Evolutionary conservation across 1,140 invertebrate species (phyloP).

Genomic region (Drosophila miranda): DNA sequence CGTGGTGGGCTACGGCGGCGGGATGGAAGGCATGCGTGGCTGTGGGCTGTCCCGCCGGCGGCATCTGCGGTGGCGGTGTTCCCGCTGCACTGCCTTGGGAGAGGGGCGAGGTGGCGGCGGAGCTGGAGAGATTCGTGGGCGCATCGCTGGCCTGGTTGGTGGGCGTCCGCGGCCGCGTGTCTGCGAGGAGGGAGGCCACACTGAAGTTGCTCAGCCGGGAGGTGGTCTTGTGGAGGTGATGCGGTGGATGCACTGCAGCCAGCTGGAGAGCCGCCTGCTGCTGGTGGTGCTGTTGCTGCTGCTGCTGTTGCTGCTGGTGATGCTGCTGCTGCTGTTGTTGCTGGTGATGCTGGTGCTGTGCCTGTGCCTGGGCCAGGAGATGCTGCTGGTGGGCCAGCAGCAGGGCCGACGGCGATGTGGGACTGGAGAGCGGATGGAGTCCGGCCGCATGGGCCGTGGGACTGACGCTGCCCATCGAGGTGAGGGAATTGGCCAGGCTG

Average conservation of each 20-base stretch:
- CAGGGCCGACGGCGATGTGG: slow-evolving; percentile 83
- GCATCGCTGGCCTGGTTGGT: slow-evolving; percentile 68
- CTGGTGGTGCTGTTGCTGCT: slow-evolving; percentile 55
- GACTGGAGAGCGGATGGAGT: slow-evolving; percentile 61
- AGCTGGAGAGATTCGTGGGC: slow-evolving; percentile 79
- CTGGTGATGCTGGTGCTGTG: slow-evolving; percentile 56
- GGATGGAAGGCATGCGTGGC: slow-evolving; percentile 64
- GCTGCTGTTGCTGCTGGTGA: slow-evolving; percentile 58
- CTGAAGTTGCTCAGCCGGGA: slow-evolving; percentile 87
- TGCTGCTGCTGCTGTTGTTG: slow-evolving; percentile 81
- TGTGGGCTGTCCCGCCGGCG: slow-evolving; percentile 11
- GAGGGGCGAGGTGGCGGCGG: slow-evolving; percentile 67
- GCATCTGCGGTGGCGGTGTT: slow-evolving; percentile 52
- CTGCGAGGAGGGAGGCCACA: slow-evolving; percentile 87
- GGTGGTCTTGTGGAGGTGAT: slow-evolving; percentile 82
- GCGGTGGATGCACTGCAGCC: slow-evolving; percentile 64
- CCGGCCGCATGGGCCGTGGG: slow-evolving; percentile 26
- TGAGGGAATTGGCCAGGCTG: slow-evolving; percentile 39
- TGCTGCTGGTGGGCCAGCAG: slow-evolving; percentile 84
- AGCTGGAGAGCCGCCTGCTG: slow-evolving; percentile 65
- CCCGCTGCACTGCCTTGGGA: slow-evolving; percentile 66
- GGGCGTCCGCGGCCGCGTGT: slow-evolving; percentile 84
- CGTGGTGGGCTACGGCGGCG: slow-evolving; percentile 76
- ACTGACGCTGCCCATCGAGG: slow-evolving; percentile 34
- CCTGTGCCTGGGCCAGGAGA: slow-evolving; percentile 63